Evolutionary conservation across 1,140 invertebrate genomes (phyloP), one percentile per base, ranked within the genome.

Genomic region (Pseudomyrmex dendroicus): DNA sequence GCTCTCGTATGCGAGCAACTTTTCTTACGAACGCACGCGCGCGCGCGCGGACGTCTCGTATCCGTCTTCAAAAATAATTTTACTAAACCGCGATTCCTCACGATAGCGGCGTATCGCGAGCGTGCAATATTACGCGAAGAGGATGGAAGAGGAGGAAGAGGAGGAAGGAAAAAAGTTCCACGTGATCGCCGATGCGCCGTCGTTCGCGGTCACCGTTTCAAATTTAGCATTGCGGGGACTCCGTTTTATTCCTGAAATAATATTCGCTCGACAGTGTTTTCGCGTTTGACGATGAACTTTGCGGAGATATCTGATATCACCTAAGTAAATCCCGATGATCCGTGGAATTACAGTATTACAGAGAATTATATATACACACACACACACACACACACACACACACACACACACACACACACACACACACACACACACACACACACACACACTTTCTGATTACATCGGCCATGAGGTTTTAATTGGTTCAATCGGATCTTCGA

Each of bases 21-120:
- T 87, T 76, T 54, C 54, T 63, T 76, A 78, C 25, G 3, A 25
- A 25, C 25, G 2, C 25, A 3, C 25, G 25, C 25, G 25, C 25
- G 25, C 22, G 1, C 22, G 22, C 22, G 22, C 22, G 25, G 25
- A 25, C 72, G 9, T 46, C 70, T 46, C 70, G 70, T 80, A 80
- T 80, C 44, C 25, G 9, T 57, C 73, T 82, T 73, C 22, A 25
- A 57, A 86, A 87, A 86, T 86, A 86, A 64, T 82, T 25, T n/a
- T 52, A 20, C 35, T 73, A 82, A 35, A 54, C 64, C 46, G 50
- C 61, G 66, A 80, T 80, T 80, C 76, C 76, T 70, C 46, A 13
- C 54, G 46, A 13, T 13, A 52, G 44, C 12, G 22, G 56, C 52
- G 73, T 67, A 70, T 78, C 70, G 70, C 8, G 9, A 4, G 22